Evolutionary conservation across 1,140 invertebrate genomes (phyloP), one percentile per base, ranked within the genome.

Genomic region (Catajapyx aquilonaris): DNA sequence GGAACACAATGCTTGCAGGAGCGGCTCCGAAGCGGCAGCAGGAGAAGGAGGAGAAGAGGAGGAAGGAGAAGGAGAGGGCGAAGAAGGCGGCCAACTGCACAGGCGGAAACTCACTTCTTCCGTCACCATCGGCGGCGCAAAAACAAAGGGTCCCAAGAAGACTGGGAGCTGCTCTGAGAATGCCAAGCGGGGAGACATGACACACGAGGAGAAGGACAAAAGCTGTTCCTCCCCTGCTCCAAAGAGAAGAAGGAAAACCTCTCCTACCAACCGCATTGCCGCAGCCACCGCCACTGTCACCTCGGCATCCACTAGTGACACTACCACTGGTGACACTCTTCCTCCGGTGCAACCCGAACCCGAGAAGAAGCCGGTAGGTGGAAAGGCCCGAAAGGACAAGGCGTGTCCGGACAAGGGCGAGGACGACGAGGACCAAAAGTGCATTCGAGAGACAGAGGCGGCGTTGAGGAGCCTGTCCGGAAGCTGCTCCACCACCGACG

Each of bases 361-460:
- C n/a, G n/a, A n/a, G n/a, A n/a, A n/a, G n/a, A n/a, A n/a, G n/a
- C n/a, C n/a, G n/a, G n/a, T n/a, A n/a, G n/a, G n/a, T n/a, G n/a
- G n/a, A n/a, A n/a, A n/a, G n/a, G n/a, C n/a, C n/a, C n/a, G n/a
- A n/a, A n/a, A n/a, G n/a, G n/a, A n/a, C n/a, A n/a, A n/a, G n/a
- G n/a, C n/a, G n/a, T n/a, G n/a, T 13, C 23, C 7, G 57, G 69
- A 56, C 18, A 66, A 69, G 42, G 55, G 55, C 1, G 65, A 57
- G 23, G 23, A 28, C 13, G 41, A 78, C 34, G 51, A 81, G 44
- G 76, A 85, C 44, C 77, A 81, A 52, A 76, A 71, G 2, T 58
- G 81, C 5, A 83, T 88, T 38, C 60, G 77, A 31, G 83, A 87
- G 55, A 84, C 83, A 1, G 81, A 87, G 51, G 78, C 76, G 2